These are phyloP conservation scores for Ylistrum balloti DNA, from an alignment of 1,140 invertebrate genomes.

Conservation along the genomic window DNA sequence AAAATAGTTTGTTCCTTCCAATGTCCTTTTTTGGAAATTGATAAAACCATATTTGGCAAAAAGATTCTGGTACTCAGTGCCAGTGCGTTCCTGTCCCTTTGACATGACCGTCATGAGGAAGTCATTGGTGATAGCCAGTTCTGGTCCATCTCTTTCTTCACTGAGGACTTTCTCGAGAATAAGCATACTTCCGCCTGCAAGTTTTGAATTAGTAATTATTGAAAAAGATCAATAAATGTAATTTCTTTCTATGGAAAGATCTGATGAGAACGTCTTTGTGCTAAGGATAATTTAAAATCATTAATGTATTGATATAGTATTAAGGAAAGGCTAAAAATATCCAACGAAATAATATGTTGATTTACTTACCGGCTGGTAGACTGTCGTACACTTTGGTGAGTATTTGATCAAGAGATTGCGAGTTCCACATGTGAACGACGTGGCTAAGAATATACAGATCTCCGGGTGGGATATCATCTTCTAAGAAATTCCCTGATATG, in stretches of 20 bases:
- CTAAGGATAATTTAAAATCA: no score
- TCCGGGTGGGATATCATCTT: constrained; percentile 66
- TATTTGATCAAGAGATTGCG: constrained; percentile 63
- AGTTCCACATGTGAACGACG: constrained; percentile 70
- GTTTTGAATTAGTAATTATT: no score
- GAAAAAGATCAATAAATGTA: no score
- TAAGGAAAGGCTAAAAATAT: no score
- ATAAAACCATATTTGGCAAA: constrained; percentile 69
- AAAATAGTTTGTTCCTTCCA: constrained; percentile 66
- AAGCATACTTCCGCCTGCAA: constrained; percentile 71
- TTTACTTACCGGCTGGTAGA: constrained; percentile 65
- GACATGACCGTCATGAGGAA: constrained; percentile 68
- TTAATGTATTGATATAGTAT: no score
- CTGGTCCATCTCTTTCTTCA: constrained; percentile 67
- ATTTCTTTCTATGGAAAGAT: no score
- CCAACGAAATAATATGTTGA: no score
- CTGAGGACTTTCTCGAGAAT: constrained; percentile 71
- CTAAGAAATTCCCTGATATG: constrained; percentile 70
- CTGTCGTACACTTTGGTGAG: constrained; percentile 66
- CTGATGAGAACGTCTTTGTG: no score
- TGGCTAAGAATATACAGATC: constrained; percentile 72
- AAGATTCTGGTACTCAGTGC: constrained; percentile 67
- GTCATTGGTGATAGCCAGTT: constrained; percentile 66
- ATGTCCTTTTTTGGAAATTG: constrained; percentile 65
- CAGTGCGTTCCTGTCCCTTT: constrained; percentile 68